A percentile compares a stretch with the other conserved stretches of the same genome.
Evolutionary conservation across 2,113 vertebrate genomes (phyloP).

Genomic region (Synchiropus splendidus): DNA sequence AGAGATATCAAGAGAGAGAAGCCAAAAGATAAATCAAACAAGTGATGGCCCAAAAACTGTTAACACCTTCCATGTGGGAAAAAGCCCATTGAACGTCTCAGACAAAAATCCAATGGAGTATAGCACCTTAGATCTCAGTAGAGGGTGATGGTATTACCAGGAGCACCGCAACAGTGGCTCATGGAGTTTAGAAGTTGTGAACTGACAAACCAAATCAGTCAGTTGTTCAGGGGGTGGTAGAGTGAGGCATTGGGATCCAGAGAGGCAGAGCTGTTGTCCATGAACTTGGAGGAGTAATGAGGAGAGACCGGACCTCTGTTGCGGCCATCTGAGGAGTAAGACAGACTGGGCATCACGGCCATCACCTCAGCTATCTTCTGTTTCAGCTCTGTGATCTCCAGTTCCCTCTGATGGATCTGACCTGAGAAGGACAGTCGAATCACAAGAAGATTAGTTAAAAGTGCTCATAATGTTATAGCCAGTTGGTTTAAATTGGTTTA

Average conservation of each 20-base stretch:
- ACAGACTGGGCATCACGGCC: conserved; percentile 98
- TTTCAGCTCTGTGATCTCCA: conserved; percentile 97
- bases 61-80: too few species aligned
- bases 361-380: conserved; percentile 99
- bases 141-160: conserved; percentile 21
- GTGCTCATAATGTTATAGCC: background rate
- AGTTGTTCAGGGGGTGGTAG: conserved; percentile 97
- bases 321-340: conserved; percentile 84
- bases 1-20: too few species aligned
- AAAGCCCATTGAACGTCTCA: background rate
- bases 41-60: too few species aligned
- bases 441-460: background rate
- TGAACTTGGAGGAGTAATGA: conserved; percentile 98
- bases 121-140: background rate
- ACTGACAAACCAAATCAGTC: conserved; percentile 44
- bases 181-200: conserved; percentile 3
- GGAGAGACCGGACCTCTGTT: conserved; percentile 84
- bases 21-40: too few species aligned
- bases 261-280: conserved; percentile 96
- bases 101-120: background rate
- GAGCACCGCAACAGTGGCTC: conserved; percentile 8
- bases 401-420: conserved; percentile 95
- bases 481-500: background rate
- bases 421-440: conserved; percentile 55
- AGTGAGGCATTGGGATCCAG: conserved; percentile 97